Percentiles rank a stretch among this genome's conserved stretches.
These are phyloP conservation scores for Brachystomella parvula DNA, from an alignment of 1,140 invertebrate species.

Conservation along the genomic window DNA sequence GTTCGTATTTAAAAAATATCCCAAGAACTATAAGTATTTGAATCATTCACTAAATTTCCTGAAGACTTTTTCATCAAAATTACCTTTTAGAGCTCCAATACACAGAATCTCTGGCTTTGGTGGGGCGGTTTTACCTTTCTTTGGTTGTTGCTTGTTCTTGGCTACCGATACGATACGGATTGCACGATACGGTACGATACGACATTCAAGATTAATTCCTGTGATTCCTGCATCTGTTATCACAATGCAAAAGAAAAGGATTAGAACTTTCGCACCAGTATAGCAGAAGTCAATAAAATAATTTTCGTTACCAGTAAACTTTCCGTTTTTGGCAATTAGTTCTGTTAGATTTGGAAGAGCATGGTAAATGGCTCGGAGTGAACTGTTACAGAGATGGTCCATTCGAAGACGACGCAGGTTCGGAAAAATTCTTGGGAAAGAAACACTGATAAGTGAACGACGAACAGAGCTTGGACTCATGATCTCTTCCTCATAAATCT, in stretches of 20 bases:
- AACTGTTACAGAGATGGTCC: background rate
- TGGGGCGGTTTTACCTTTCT: background rate
- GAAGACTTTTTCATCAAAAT: no score
- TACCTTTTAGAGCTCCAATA: background rate
- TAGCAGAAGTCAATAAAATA: no score
- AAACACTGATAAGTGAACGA: background rate
- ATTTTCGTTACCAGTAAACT: conserved; percentile 13
- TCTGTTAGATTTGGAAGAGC: background rate
- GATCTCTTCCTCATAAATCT: conserved; percentile 8
- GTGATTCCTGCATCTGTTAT: background rate
- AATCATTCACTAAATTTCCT: no score
- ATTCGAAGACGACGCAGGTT: background rate
- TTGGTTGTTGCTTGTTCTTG: no score
- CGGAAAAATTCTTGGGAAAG: conserved; percentile 2
- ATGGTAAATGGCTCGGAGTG: conserved; percentile 7
- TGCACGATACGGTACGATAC: background rate
- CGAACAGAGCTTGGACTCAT: background rate
- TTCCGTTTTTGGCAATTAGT: conserved; percentile 2
- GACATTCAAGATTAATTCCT: background rate
- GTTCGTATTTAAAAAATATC: no score
- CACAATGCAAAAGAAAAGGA: background rate
- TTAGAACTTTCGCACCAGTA: no score
- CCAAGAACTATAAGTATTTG: no score
- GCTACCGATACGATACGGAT: no score
- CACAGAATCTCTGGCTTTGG: background rate